These are phyloP conservation scores for Venturia canescens DNA, from an alignment of 1,140 invertebrate species.

Conservation along the genomic window DNA sequence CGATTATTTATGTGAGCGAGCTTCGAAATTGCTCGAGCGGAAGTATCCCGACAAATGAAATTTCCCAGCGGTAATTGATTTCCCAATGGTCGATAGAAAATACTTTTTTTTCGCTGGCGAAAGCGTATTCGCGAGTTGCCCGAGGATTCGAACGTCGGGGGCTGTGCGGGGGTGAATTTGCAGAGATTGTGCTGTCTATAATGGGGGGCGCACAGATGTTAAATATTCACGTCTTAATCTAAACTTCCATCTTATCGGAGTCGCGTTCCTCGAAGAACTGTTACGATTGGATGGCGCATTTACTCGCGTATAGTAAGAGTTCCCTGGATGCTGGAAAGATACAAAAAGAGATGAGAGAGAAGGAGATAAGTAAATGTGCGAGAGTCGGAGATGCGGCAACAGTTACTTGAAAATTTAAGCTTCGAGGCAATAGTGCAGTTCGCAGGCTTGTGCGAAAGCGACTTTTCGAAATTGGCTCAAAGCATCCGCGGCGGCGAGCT, in stretches of 20 bases:
- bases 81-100: too few species aligned
- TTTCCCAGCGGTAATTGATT: too few species aligned
- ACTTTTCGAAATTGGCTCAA: constrained; percentile 25
- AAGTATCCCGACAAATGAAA: too few species aligned
- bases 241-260: constrained; percentile 39
- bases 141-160: not conserved
- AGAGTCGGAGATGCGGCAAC: not conserved
- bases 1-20: too few species aligned
- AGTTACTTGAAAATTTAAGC: not conserved
- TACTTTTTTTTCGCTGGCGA: not conserved
- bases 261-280: not conserved
- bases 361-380: not conserved
- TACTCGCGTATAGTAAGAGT: constrained; percentile 6
- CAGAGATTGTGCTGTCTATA: not conserved
- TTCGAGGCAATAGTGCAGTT: not conserved
- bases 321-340: not conserved
- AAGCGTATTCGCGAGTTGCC: not conserved
- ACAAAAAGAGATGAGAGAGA: constrained; percentile 12
- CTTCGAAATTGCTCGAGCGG: too few species aligned
- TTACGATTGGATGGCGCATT: constrained; percentile 1
- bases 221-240: constrained; percentile 49
- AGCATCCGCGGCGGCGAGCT: not conserved
- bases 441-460: constrained; percentile 3
- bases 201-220: constrained; percentile 10
- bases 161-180: not conserved